Evolutionary conservation across 2,797 vertebrate species (phyloP).

Genomic region (Rhyacichthys aspro): DNA sequence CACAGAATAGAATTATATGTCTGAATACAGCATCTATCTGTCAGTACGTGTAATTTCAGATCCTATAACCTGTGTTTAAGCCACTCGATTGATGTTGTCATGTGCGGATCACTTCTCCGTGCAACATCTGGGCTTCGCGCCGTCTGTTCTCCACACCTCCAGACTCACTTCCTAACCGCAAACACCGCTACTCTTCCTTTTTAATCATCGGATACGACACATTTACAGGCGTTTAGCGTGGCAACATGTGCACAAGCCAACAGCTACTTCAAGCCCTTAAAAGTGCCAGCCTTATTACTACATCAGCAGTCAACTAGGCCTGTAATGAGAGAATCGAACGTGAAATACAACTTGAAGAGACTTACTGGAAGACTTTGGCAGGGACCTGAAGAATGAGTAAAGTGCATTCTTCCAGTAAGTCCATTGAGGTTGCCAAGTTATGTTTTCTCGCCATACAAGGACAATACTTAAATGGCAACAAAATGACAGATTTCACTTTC

Average conservation of each 20-base stretch:
- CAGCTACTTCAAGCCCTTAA: not conserved
- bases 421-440: constrained; percentile 35
- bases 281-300: not conserved
- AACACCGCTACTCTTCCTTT: constrained; percentile 18
- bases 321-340: constrained; percentile 34
- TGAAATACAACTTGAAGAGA: constrained; percentile 20
- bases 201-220: constrained; percentile 13
- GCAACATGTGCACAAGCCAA: not conserved
- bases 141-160: constrained; percentile 30
- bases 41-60: too few relatives aligned
- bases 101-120: constrained; percentile 8
- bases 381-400: constrained; percentile 28
- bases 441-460: constrained; percentile 30
- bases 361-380: constrained; percentile 44
- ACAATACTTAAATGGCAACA: constrained; percentile 40
- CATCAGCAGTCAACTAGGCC: constrained; percentile 15
- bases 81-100: constrained; percentile 39
- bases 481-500: constrained; percentile 15
- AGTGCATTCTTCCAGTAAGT: constrained; percentile 53
- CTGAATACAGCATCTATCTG: too few relatives aligned
- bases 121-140: constrained; percentile 31
- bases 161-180: constrained; percentile 20
- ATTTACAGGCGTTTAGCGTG: constrained; percentile 23
- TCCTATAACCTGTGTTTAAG: constrained; percentile 11
- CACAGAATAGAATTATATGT: too few relatives aligned